A percentile compares a stretch with the other conserved stretches of the same genome.
Evolutionary conservation across 2,113 vertebrate species (phyloP).

Genomic region (Albula glossodonta): DNA sequence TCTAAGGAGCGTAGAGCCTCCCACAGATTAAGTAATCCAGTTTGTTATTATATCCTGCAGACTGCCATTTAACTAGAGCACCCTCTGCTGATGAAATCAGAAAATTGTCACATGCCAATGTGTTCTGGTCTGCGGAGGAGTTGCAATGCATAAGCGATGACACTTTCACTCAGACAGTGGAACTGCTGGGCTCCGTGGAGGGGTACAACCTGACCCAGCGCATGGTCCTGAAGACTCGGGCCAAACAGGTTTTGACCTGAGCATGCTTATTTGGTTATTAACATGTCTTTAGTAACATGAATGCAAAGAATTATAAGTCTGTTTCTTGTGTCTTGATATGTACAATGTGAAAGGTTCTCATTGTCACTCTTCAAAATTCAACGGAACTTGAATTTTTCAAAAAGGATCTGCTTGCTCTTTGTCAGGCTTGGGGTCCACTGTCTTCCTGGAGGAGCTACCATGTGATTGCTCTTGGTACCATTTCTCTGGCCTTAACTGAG

Average conservation of each 20-base stretch:
- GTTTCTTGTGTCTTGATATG: background rate
- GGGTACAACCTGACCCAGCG: slow-evolving; percentile 66
- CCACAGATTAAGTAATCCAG: background rate
- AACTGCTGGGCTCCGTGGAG: slow-evolving; percentile 65
- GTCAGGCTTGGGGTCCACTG: slow-evolving; percentile 66
- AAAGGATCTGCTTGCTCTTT: slow-evolving; percentile 4
- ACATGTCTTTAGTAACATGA: background rate
- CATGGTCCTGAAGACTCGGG: slow-evolving; percentile 70
- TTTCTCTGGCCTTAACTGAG: slow-evolving; percentile 66
- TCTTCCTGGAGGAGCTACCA: slow-evolving; percentile 68
- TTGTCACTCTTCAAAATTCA: background rate
- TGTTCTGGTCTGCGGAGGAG: slow-evolving; percentile 67
- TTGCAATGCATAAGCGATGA: slow-evolving; percentile 65
- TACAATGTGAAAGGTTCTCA: background rate
- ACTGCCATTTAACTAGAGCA: slow-evolving; percentile 55
- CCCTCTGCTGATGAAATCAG: slow-evolving; percentile 68
- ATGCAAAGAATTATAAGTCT: too few species aligned
- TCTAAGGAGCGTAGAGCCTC: background rate
- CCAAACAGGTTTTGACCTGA: slow-evolving; percentile 61
- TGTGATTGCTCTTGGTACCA: slow-evolving; percentile 64
- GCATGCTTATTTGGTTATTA: background rate
- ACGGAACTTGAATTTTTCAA: background rate
- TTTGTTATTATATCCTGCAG: slow-evolving; percentile 46
- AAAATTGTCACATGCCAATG: slow-evolving; percentile 70
- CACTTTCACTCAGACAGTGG: slow-evolving; percentile 66